Evolutionary conservation across 2,797 vertebrate species (phyloP), one percentile per base, ranked within the genome.

Genomic region (Cygnus olor): DNA sequence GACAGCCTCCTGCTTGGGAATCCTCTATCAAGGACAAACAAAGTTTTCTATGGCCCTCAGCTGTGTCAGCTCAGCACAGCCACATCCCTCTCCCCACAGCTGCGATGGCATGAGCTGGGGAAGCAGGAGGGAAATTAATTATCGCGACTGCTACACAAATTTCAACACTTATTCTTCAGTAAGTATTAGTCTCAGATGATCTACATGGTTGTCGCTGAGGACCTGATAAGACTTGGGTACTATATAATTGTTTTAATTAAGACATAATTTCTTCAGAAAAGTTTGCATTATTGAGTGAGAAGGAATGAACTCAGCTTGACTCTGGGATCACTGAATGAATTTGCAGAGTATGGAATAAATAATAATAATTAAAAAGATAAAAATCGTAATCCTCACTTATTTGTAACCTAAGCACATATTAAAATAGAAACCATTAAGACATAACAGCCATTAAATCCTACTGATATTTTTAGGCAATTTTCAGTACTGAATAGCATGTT

Each of bases 381-480:
- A 88, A 93, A 77, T 36, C 10, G 49, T 44, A 90, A 77, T 60
- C 10, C 16, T 61, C 53, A 25, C n/a, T 45, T 77, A 84, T 79
- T 80, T 91, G 89, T 94, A 95, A 80, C 47, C 77, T 64, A 61
- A 36, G 40, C 60, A 77, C 8, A 65, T 28, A 72, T 18, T 82
- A 85, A 92, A 86, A 82, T 34, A 88, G 77, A 90, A 94, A 73
- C 9, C 28, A 73, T 57, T 80, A 91, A 64, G 54, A 49, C 21
- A 89, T 45, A 93, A 78, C 19, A 12, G 3, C 25, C 16, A 68
- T 65, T 72, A 90, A 90, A 93, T 57, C 22, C 60, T 66, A 57
- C 21, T 34, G 60, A 82, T 28, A 57, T 80, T 95, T 96, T 94
- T 66, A 88, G n/a, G 56, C 80, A 93, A 47, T 88, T 94, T 88